A percentile compares a stretch with the other conserved stretches of the same genome.
Evolutionary conservation across 2,797 vertebrate genomes (phyloP).

Genomic region (Acestrorhynchus altus): DNA sequence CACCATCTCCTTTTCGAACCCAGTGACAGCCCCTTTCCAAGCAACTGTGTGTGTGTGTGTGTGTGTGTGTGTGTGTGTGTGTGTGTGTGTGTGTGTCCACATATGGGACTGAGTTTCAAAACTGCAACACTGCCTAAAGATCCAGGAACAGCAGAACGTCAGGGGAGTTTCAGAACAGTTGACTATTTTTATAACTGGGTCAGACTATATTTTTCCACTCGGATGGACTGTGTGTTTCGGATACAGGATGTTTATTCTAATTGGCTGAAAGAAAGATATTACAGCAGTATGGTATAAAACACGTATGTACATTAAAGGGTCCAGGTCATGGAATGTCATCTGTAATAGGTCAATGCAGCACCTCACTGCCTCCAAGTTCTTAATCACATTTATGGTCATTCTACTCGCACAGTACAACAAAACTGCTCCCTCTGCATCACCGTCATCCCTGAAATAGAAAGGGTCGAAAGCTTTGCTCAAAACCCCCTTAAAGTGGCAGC

Average conservation of each 20-base stretch:
- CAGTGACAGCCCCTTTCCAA: slow-evolving; percentile 2
- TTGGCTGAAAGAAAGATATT: no score
- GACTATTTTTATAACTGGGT: slow-evolving; percentile 4
- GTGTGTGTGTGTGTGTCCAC: background rate
- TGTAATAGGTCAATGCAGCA: no score
- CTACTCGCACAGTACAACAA: no score
- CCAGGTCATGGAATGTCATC: no score
- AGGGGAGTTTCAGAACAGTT: background rate
- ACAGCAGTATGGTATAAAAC: no score
- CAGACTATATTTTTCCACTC: background rate
- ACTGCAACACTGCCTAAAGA: background rate
- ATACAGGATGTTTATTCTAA: background rate
- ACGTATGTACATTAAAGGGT: no score
- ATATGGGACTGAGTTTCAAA: background rate
- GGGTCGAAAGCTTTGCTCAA: no score
- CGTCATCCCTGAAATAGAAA: no score
- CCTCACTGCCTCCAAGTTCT: no score
- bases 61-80: background rate
- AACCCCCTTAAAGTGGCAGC: no score
- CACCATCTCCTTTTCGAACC: slow-evolving; percentile 9
- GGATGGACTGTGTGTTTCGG: background rate
- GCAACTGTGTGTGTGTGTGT: background rate
- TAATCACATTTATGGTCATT: no score
- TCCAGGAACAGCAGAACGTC: background rate
- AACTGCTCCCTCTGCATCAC: no score